phyloP scores from a whole-genome alignment of 2,113 vertebrate species.

The Nansenia antarctica region DNA sequence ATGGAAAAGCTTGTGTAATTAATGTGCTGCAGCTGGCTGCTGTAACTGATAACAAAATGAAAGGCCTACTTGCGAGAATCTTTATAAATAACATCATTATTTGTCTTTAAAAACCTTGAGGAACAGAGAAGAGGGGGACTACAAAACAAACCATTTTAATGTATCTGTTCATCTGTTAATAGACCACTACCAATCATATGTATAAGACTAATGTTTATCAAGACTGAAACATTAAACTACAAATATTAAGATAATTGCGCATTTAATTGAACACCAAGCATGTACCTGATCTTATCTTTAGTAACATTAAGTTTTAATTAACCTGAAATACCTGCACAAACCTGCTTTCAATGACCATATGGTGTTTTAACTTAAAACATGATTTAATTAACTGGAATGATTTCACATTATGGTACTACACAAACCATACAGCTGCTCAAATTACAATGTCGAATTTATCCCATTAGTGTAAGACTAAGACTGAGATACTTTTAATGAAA shows the following conservation, averaged over 20 bases:
- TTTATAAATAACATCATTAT: not conserved
- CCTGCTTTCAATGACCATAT: conserved; percentile 53
- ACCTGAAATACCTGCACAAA: conserved; percentile 39
- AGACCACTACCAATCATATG: not conserved
- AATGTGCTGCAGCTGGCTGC: not conserved
- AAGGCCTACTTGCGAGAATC: too few relatives aligned
- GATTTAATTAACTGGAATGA: conserved; percentile 50
- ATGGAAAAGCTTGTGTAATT: conserved; percentile 18
- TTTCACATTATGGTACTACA: conserved; percentile 33
- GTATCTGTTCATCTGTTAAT: conserved; percentile 15
- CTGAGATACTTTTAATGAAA: conserved; percentile 30
- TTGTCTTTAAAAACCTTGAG: not conserved
- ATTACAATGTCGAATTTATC: conserved; percentile 46
- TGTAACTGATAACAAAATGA: not conserved
- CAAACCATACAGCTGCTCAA: conserved; percentile 45
- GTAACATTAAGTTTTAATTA: conserved; percentile 51
- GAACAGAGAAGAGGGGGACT: not conserved
- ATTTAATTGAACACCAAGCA: conserved; percentile 45
- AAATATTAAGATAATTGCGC: conserved; percentile 48
- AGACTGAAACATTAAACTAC: conserved; percentile 28
- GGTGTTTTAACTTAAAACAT: conserved; percentile 35
- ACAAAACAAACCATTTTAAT: not conserved
- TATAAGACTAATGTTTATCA: conserved; percentile 9
- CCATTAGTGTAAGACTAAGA: conserved; percentile 28
- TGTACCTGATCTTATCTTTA: conserved; percentile 32